Percentiles rank a stretch among this genome's conserved stretches.
Conservation (phyloP, 2,888 invertebrate genomes). For the Tinea semifulvella region DNA sequence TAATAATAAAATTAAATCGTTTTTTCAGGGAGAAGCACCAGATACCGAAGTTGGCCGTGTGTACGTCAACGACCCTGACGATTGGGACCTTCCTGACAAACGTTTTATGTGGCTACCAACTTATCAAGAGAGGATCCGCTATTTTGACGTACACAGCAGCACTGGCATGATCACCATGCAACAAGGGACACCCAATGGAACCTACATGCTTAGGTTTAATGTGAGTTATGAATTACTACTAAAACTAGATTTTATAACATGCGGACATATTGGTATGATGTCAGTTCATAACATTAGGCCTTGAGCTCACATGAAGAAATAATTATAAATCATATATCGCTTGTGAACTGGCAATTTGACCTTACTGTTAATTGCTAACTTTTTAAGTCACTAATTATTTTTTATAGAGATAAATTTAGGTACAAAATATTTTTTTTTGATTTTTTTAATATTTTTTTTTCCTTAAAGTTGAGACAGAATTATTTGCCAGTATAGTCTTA, state of each 20-base stretch:
- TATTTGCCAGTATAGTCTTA: too few relatives aligned
- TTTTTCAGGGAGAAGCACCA: conserved; percentile 77
- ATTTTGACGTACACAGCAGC: conserved; percentile 77
- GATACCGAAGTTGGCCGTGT: conserved; percentile 89
- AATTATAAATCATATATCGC: too few relatives aligned
- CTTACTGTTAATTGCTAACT: too few relatives aligned
- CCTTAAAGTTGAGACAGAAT: too few relatives aligned
- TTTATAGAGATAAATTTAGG: too few relatives aligned
- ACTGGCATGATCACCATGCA: conserved; percentile 91
- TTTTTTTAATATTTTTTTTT: too few relatives aligned
- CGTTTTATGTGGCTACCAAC: conserved; percentile 76
- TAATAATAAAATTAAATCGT: neutral
- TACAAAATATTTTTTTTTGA: too few relatives aligned
- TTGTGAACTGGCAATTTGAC: too few relatives aligned
- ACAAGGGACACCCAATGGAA: conserved; percentile 77
- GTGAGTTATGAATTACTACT: conserved; percentile 43
- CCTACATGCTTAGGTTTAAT: conserved; percentile 77
- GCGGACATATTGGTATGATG: too few relatives aligned
- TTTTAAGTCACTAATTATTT: too few relatives aligned
- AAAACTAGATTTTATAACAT: neutral
- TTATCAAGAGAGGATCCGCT: conserved; percentile 59
- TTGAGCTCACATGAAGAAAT: neutral
- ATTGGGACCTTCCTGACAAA: conserved; percentile 97
- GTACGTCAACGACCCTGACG: conserved; percentile 94
- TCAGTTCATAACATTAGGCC: too few relatives aligned